Evolutionary conservation across 2,797 vertebrate species (phyloP).

Genomic region (Morelia viridis): DNA sequence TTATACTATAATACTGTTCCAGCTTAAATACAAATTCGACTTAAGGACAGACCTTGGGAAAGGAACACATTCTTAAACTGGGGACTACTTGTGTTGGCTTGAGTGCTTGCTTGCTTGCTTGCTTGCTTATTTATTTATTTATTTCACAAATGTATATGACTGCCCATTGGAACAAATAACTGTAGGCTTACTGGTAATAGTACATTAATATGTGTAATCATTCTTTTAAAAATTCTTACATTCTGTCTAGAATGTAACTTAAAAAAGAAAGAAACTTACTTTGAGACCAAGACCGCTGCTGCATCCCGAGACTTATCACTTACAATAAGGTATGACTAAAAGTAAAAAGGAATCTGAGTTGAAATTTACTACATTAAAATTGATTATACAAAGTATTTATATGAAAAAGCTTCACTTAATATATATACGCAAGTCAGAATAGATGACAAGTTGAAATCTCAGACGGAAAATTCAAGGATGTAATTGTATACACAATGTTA

Average conservation of each 20-base stretch:
- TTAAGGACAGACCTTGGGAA: too few relatives aligned
- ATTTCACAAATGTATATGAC: neutral
- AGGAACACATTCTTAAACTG: too few relatives aligned
- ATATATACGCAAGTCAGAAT: neutral
- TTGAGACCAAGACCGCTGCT: slow-evolving; percentile 91
- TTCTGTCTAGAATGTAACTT: neutral
- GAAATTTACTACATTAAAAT: slow-evolving; percentile 1
- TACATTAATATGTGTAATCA: neutral
- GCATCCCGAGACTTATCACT: slow-evolving; percentile 87
- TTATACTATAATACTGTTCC: too few relatives aligned
- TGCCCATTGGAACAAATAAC: neutral
- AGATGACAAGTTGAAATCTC: neutral
- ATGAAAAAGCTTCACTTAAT: neutral
- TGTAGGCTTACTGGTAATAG: neutral
- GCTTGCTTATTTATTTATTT: neutral
- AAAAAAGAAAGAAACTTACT: slow-evolving; percentile 79
- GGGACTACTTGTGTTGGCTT: neutral
- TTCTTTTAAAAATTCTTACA: neutral
- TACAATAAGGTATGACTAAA: slow-evolving; percentile 88
- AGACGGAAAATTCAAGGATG: neutral
- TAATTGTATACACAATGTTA: neutral
- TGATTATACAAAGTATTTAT: neutral
- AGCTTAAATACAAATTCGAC: too few relatives aligned
- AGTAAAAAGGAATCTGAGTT: neutral
- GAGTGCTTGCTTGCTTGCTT: neutral